Evolutionary conservation across 1,140 invertebrate genomes (phyloP).

Genomic region (Orchestia grillus): DNA sequence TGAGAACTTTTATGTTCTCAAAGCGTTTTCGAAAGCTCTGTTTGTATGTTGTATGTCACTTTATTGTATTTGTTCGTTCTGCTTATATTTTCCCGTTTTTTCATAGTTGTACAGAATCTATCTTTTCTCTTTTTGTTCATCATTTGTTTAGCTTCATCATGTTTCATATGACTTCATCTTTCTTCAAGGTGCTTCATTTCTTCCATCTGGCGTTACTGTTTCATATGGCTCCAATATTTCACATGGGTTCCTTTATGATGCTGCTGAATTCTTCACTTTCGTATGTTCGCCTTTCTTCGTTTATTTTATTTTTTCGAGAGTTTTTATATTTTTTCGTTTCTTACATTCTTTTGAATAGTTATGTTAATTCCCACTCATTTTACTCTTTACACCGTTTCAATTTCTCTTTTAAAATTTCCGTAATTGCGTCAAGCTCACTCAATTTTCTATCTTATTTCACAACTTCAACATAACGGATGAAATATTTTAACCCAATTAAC

Average conservation of each 20-base stretch:
- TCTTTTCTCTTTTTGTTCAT: not conserved
- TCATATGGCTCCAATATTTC: too few relatives aligned
- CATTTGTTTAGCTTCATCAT: not conserved
- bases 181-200: not conserved
- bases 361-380: not conserved
- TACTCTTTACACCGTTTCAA: not conserved
- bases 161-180: not conserved
- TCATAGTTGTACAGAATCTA: too few relatives aligned
- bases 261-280: too few relatives aligned
- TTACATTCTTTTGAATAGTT: not conserved
- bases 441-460: not conserved
- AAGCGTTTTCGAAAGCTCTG: not conserved
- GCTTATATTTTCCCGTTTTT: too few relatives aligned
- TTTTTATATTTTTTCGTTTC: not conserved
- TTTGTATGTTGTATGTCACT: not conserved
- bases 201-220: not conserved
- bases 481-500: not conserved
- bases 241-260: too few relatives aligned
- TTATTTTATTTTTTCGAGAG: too few relatives aligned
- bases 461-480: not conserved
- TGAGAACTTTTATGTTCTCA: not conserved
- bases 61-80: not conserved
- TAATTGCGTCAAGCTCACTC: not conserved
- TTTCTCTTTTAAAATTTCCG: not conserved
- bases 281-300: too few relatives aligned